phyloP scores from a whole-genome alignment of 2,888 invertebrate species.

The Agrochola macilenta region DNA sequence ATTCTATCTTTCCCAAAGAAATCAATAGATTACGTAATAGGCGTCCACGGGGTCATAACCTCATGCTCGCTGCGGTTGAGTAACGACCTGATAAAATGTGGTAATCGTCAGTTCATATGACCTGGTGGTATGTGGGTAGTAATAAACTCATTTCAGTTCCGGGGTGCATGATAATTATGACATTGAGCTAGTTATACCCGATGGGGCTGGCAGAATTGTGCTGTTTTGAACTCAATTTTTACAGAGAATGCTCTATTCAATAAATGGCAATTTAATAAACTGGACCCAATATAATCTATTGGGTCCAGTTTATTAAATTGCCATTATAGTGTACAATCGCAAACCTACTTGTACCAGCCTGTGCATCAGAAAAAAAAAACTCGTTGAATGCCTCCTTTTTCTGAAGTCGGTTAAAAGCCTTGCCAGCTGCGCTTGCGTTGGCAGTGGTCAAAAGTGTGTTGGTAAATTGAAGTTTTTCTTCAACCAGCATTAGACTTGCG shows the following conservation, averaged over 20 bases:
- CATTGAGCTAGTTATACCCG: not conserved
- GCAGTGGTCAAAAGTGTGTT: not conserved
- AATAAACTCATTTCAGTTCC: conserved; percentile 1
- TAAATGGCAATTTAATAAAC: too few relatives aligned
- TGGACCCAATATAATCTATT: too few relatives aligned
- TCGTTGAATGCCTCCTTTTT: not conserved
- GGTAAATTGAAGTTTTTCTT: not conserved
- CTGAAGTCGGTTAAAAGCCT: not conserved
- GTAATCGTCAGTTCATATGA: conserved; percentile 12
- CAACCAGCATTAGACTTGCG: not conserved
- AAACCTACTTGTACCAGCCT: too few relatives aligned
- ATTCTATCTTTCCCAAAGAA: conserved; percentile 35
- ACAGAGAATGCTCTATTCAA: too few relatives aligned
- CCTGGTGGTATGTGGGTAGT: not conserved
- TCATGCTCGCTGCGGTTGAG: conserved; percentile 18
- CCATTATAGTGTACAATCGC: not conserved
- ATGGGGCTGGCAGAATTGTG: too few relatives aligned
- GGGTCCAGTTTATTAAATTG: not conserved
- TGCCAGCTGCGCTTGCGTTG: not conserved
- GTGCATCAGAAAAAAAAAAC: not conserved
- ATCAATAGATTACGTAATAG: conserved; percentile 52
- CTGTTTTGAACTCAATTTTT: not conserved
- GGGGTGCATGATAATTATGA: not conserved
- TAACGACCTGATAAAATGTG: conserved; percentile 25
- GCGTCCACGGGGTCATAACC: conserved; percentile 41